These are phyloP conservation scores for Phallusia fumigata DNA, from an alignment of 23 tunicate species.

Conservation along the genomic window DNA sequence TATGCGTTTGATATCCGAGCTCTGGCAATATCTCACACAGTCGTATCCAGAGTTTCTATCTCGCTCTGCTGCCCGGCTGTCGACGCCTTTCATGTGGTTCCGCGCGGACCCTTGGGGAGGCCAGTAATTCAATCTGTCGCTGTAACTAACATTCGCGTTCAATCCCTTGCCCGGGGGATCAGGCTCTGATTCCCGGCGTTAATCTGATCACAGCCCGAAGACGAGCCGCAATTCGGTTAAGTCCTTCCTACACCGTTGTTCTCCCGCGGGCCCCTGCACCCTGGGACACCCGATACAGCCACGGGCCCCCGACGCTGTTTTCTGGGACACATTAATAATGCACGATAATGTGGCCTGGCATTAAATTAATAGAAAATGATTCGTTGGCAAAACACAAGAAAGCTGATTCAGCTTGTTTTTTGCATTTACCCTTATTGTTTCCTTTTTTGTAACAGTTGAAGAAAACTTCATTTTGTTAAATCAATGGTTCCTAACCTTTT, in stretches of 20 bases:
- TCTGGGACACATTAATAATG: background rate
- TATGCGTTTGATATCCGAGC: background rate
- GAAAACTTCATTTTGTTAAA: too few species aligned
- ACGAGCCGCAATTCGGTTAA: background rate
- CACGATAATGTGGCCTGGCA: too few species aligned
- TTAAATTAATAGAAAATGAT: too few species aligned
- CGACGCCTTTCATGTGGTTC: background rate
- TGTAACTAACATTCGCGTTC: background rate
- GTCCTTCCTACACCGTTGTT: background rate
- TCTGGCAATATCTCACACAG: background rate
- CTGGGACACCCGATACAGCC: background rate
- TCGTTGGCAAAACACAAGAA: too few species aligned
- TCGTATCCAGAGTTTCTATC: background rate
- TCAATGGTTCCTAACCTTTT: too few species aligned
- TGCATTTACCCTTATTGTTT: too few species aligned
- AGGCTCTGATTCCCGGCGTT: background rate
- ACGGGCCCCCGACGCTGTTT: background rate
- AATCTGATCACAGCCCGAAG: constrained; percentile 4
- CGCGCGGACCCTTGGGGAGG: constrained; percentile 7
- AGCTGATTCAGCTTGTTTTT: too few species aligned
- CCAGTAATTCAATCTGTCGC: constrained; percentile 34
- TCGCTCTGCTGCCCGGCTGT: background rate
- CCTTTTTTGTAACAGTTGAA: too few species aligned
- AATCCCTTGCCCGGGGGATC: background rate
- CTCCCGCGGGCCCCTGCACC: background rate